Conservation (phyloP, 2,113 vertebrate species). For the Gymnobelideus leadbeateri region DNA sequence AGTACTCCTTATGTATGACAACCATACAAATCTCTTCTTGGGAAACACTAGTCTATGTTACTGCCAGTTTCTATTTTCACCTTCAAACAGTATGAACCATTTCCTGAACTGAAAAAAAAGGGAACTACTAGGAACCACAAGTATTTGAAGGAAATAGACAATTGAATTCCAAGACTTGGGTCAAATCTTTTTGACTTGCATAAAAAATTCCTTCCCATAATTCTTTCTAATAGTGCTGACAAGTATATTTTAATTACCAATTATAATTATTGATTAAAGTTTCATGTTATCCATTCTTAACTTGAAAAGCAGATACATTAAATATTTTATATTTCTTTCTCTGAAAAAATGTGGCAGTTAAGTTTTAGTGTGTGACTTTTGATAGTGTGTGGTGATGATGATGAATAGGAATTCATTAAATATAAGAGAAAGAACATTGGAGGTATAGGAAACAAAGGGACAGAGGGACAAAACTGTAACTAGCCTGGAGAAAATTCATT, state of each 20-base stretch:
- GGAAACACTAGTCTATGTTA: conserved; percentile 42
- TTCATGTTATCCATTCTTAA: conserved; percentile 8
- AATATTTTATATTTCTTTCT: conserved; percentile 13
- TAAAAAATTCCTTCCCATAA: conserved; percentile 41
- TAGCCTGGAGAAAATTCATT: not conserved
- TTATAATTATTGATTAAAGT: not conserved
- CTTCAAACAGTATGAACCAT: conserved; percentile 45
- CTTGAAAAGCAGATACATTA: conserved; percentile 20
- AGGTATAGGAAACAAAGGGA: not conserved
- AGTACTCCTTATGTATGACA: not conserved
- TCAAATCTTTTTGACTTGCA: conserved; percentile 45
- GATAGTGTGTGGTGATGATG: not conserved
- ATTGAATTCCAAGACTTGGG: conserved; percentile 44
- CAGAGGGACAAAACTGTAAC: not conserved
- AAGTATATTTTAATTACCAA: conserved; percentile 2
- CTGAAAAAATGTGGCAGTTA: not conserved
- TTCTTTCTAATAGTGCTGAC: not conserved
- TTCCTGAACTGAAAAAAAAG: conserved; percentile 37
- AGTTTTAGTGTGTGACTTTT: not conserved
- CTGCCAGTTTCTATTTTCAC: conserved; percentile 31
- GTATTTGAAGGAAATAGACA: conserved; percentile 40
- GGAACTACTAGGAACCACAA: conserved; percentile 26
- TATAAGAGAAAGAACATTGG: not conserved
- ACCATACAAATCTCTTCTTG: conserved; percentile 3
- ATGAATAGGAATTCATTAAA: not conserved